A percentile compares a stretch with the other conserved stretches of the same genome.
Conservation (phyloP, 2,113 vertebrate species). For the Salvator merianae region DNA sequence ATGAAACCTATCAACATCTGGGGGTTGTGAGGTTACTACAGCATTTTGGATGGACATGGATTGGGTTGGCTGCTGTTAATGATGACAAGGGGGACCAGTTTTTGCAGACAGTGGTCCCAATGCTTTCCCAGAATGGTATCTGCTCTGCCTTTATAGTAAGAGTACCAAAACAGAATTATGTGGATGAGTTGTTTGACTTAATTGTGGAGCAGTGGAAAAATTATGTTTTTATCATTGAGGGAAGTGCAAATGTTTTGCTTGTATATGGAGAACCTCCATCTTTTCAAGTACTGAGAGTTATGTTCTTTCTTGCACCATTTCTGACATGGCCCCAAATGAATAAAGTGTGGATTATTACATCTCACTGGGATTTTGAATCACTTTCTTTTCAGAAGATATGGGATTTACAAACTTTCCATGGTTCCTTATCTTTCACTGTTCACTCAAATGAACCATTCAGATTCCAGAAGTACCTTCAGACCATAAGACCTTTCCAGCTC, state of each 20-base stretch:
- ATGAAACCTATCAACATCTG: not conserved
- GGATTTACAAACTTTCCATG: not conserved
- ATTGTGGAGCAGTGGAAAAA: not conserved
- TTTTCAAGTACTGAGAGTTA: not conserved
- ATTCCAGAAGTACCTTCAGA: conserved; percentile 6
- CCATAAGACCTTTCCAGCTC: not conserved
- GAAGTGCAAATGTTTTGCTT: not conserved
- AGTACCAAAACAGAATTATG: not conserved
- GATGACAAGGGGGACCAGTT: not conserved
- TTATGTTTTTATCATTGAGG: not conserved
- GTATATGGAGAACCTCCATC: not conserved
- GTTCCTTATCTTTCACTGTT: not conserved
- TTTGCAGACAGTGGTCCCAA: not conserved
- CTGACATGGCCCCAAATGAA: not conserved
- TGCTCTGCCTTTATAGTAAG: not conserved
- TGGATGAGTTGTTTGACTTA: not conserved
- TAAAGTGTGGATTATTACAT: conserved; percentile 1
- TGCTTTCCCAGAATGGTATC: not conserved
- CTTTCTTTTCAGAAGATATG: not conserved
- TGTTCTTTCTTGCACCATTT: not conserved
- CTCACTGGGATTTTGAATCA: not conserved
- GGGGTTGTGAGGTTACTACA: not conserved
- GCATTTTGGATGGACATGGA: conserved; percentile 32
- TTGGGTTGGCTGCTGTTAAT: not conserved
- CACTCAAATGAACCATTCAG: not conserved